Conservation (phyloP, 2,888 invertebrate species). For the Microctonus brassicae region DNA sequence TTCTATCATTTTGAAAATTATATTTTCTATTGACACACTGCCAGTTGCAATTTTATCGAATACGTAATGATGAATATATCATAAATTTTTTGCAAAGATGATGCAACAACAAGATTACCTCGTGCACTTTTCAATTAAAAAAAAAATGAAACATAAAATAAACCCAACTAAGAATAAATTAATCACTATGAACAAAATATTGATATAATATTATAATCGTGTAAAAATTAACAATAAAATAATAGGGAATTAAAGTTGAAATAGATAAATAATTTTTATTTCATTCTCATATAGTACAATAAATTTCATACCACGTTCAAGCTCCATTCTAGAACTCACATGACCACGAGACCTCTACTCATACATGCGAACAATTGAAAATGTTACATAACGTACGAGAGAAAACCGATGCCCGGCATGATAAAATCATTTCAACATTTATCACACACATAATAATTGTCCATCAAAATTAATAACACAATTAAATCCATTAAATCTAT, state of each 20-base stretch:
- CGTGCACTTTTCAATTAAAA: background rate
- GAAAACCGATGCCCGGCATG: slow-evolving; percentile 20
- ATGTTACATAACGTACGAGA: slow-evolving; percentile 36
- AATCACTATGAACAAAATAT: too few species aligned
- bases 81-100: background rate
- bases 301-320: background rate
- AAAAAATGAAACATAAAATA: background rate
- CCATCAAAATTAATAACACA: background rate
- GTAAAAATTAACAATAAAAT: too few species aligned
- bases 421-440: background rate
- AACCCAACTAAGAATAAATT: too few species aligned
- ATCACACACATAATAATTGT: background rate
- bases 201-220: too few species aligned
- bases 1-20: too few species aligned
- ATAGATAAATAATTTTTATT: background rate
- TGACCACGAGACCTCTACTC: slow-evolving; percentile 35
- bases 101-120: background rate
- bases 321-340: slow-evolving; percentile 25
- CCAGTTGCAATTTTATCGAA: too few species aligned
- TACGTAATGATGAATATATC: too few species aligned
- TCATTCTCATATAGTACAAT: background rate
- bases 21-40: background rate
- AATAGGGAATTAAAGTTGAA: background rate
- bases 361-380: slow-evolving; percentile 21
- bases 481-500: background rate